Evolutionary conservation across 1,140 invertebrate genomes (phyloP).

Genomic region (Drosophila athabasca): DNA sequence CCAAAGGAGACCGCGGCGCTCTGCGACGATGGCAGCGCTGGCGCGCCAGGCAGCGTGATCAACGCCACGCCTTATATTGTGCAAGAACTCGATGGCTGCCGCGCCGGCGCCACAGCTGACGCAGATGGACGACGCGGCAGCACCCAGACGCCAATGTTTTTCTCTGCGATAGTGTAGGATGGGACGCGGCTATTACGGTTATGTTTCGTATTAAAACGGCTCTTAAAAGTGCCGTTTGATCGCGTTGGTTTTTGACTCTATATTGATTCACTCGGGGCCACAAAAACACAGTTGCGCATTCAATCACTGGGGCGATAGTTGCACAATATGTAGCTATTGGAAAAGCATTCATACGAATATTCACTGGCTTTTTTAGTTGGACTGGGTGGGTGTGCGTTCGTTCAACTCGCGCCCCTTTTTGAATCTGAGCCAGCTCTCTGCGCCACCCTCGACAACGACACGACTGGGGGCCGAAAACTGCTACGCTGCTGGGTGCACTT

Average conservation of each 20-base stretch:
- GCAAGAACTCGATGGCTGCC: slow-evolving; percentile 58
- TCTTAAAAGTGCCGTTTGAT: slow-evolving; percentile 57
- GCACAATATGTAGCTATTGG: slow-evolving; percentile 27
- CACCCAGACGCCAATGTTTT: slow-evolving; percentile 64
- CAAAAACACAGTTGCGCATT: slow-evolving; percentile 44
- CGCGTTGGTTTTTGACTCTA: slow-evolving; percentile 38
- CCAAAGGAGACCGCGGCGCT: slow-evolving; percentile 70
- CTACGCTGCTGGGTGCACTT: slow-evolving; percentile 30
- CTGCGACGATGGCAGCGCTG: slow-evolving; percentile 65
- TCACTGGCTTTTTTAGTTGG: slow-evolving; percentile 2
- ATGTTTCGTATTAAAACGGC: slow-evolving; percentile 57
- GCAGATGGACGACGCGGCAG: slow-evolving; percentile 43
- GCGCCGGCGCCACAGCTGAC: slow-evolving; percentile 51
- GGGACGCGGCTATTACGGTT: slow-evolving; percentile 15
- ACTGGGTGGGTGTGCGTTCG: slow-evolving; percentile 16
- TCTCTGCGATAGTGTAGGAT: slow-evolving; percentile 32
- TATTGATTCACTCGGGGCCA: slow-evolving; percentile 39
- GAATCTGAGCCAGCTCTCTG: slow-evolving; percentile 53
- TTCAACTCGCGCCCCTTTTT: slow-evolving; percentile 65
- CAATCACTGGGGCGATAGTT: slow-evolving; percentile 27
- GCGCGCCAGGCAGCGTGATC: slow-evolving; percentile 57
- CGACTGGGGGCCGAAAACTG: slow-evolving; percentile 42
- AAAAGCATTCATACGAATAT: too few species aligned
- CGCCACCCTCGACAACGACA: slow-evolving; percentile 49
- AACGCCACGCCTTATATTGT: slow-evolving; percentile 58